Evolutionary conservation across 1,140 invertebrate genomes (phyloP), one percentile per base, ranked within the genome.

Genomic region (Vanessa atalanta): DNA sequence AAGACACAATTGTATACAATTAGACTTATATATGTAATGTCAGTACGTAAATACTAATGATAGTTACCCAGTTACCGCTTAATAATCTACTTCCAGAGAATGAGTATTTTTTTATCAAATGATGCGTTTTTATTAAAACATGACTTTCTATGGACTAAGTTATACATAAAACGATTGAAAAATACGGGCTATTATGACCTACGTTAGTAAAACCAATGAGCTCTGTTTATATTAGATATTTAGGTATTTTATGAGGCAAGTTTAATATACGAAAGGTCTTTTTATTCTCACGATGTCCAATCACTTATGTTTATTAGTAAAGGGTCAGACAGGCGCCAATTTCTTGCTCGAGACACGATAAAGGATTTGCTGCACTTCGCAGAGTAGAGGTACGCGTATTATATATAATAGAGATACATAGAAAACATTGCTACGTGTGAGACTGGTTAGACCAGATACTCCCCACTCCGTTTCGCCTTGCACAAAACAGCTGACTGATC

Each of bases 401-500:
- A 55, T 57, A 23, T 47, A 60, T 47, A 55, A 20, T 60, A 63
- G 53, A 47, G 67, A 73, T 60, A 31, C 50, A 69, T 60, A 69
- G 53, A 57, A 60, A 16, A 69, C 31, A 47, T 23, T n/a, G 66
- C 31, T 67, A 73, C 37, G 55, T 50, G 60, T 50, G 60, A 53
- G 69, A 83, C 84, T 79, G 67, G 85, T 83, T 75, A 65, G 70
- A 84, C 88, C 76, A 79, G 86, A 86, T 82, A 70, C 74, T 68
- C 78, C 77, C 76, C 71, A 77, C 81, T 73, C 76, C 75, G 65
- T 65, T 64, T 31, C 50, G 47, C 80, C 55, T 65, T 73, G 48
- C 73, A 57, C 67, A 43, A 76, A 89, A 89, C 89, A 91, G 89
- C 89, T 91, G 88, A 90, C 82, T 79, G 78, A 67, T 65, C 79